Conservation (phyloP, 2,113 vertebrate genomes). For the Hypanus sabinus region DNA sequence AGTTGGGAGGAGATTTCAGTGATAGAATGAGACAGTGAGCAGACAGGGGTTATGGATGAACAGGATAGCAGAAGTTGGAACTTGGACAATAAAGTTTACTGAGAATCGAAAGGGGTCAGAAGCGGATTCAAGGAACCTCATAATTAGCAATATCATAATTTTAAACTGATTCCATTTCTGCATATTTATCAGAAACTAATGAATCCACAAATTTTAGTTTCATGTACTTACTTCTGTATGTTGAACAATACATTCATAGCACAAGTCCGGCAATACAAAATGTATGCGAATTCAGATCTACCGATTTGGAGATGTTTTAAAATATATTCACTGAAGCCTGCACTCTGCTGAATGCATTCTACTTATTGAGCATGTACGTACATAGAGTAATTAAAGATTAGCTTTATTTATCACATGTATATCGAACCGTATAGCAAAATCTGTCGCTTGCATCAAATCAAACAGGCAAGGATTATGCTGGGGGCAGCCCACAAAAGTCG, state of each 20-base stretch:
- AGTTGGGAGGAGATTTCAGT: no score
- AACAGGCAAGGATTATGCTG: no score
- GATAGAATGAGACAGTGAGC: no score
- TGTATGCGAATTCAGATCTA: background rate
- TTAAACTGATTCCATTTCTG: background rate
- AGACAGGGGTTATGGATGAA: no score
- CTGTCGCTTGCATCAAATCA: no score
- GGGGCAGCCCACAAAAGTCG: no score
- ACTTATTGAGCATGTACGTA: background rate
- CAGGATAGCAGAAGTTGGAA: no score
- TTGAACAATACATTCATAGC: background rate
- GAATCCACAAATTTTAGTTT: background rate
- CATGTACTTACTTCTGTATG: background rate
- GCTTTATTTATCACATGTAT: no score
- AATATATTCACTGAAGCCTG: background rate
- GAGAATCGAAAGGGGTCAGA: background rate
- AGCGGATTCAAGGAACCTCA: background rate
- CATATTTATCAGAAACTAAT: background rate
- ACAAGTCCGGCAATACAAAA: background rate
- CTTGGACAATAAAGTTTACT: no score
- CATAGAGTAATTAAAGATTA: no score
- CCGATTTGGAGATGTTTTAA: background rate
- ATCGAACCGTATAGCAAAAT: no score
- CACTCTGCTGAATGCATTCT: background rate
- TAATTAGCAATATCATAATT: background rate